Evolutionary conservation across 2,113 vertebrate genomes (phyloP).

Genomic region (Fukomys damarensis): DNA sequence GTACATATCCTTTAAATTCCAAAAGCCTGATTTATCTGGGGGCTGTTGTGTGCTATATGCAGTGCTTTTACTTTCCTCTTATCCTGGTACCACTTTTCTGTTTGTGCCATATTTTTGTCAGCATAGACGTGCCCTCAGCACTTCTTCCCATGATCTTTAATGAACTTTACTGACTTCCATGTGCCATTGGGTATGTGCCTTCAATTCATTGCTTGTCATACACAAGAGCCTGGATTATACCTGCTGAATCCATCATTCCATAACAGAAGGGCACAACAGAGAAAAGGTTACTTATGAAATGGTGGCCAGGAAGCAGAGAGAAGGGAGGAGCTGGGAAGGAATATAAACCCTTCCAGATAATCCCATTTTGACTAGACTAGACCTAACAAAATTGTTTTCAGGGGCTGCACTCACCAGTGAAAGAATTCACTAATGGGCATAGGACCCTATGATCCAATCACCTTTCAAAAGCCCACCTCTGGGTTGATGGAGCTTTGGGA

Average conservation of each 20-base stretch:
- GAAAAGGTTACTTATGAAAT: not conserved
- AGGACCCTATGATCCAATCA: not conserved
- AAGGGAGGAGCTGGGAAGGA: not conserved
- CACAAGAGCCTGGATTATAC: not conserved
- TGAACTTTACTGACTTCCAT: not conserved
- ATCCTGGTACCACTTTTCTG: not conserved
- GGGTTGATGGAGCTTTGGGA: not conserved
- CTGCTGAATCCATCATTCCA: not conserved
- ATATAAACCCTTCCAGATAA: not conserved
- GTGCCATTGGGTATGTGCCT: not conserved
- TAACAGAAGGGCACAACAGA: not conserved
- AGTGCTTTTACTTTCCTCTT: not conserved
- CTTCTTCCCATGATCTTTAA: not conserved
- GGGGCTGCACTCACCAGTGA: not conserved
- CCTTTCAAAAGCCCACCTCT: not conserved
- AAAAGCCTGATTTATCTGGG: not conserved
- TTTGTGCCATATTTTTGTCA: not conserved
- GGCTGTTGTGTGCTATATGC: not conserved
- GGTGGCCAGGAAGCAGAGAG: not conserved
- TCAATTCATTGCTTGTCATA: not conserved
- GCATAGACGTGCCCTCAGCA: not conserved
- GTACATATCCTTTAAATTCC: not conserved
- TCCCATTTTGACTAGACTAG: not conserved
- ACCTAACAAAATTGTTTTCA: not conserved
- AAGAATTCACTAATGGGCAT: not conserved